A percentile compares a stretch with the other conserved stretches of the same genome.
These are phyloP conservation scores for Stichopus horrens DNA, from an alignment of 53 echinoderm and acorn worm species.

Conservation along the genomic window DNA sequence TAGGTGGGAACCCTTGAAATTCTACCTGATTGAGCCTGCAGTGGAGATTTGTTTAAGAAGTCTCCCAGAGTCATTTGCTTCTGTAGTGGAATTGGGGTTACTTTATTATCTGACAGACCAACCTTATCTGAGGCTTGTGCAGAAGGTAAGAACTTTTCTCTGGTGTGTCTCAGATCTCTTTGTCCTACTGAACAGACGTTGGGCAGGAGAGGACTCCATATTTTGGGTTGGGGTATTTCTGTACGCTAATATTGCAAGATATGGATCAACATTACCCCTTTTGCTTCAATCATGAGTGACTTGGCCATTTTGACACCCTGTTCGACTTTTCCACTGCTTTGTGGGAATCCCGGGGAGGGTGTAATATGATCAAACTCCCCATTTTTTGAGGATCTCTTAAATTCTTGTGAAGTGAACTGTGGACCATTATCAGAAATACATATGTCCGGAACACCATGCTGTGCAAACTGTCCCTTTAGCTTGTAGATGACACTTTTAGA, in stretches of 20 bases:
- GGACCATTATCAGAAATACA: slow-evolving; percentile 57
- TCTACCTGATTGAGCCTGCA: neutral
- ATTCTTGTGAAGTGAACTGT: slow-evolving; percentile 51
- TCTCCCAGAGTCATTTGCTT: neutral
- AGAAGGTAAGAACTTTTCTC: slow-evolving; percentile 18
- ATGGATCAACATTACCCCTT: slow-evolving; percentile 54
- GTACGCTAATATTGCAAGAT: slow-evolving; percentile 54
- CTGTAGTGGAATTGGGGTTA: neutral
- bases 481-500: slow-evolving; percentile 45
- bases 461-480: slow-evolving; percentile 53
- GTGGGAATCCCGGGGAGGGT: slow-evolving; percentile 44
- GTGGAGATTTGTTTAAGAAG: neutral
- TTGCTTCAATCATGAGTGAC: slow-evolving; percentile 53
- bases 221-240: slow-evolving; percentile 56
- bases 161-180: slow-evolving; percentile 50
- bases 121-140: neutral
- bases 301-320: slow-evolving; percentile 59
- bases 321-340: slow-evolving; percentile 64
- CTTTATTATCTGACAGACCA: neutral
- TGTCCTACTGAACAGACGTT: slow-evolving; percentile 52
- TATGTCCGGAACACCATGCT: slow-evolving; percentile 56
- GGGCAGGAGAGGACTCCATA: slow-evolving; percentile 45
- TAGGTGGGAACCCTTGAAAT: neutral
- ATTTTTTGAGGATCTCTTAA: slow-evolving; percentile 26
- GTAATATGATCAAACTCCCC: slow-evolving; percentile 50